phyloP scores from a whole-genome alignment of 2,888 invertebrate genomes.

The Aphodius sticticus region DNA sequence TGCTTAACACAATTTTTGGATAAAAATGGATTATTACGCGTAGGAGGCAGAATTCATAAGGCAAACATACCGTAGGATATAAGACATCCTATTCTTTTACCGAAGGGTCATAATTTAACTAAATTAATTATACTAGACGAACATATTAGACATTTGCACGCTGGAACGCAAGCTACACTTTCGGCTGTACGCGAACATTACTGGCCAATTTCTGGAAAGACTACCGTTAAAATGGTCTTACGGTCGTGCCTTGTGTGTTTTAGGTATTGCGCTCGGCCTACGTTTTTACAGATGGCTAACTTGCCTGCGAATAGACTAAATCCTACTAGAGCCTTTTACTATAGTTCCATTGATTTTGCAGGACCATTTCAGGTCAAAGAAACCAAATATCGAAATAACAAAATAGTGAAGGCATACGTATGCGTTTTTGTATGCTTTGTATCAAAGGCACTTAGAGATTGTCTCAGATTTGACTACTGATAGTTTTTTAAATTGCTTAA shows the following conservation, averaged over 20 bases:
- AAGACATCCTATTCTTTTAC: background rate
- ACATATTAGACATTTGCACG: conserved; percentile 9
- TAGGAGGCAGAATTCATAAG: conserved; percentile 4
- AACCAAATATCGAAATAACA: conserved; percentile 36
- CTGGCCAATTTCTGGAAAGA: background rate
- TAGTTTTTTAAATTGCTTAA: conserved; percentile 39
- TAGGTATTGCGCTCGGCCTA: background rate
- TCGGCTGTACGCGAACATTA: background rate
- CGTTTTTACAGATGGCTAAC: conserved; percentile 21
- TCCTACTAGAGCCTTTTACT: conserved; percentile 36
- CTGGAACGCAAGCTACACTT: conserved; percentile 11
- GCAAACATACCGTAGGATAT: background rate
- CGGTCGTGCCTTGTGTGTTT: conserved; percentile 19
- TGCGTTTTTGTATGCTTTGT: conserved; percentile 41
- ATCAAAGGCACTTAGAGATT: conserved; percentile 42
- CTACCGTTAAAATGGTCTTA: background rate
- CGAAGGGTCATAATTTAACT: background rate
- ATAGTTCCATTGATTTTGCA: conserved; percentile 41
- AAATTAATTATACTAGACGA: conserved; percentile 5
- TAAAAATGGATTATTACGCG: conserved; percentile 6
- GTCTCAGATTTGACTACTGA: conserved; percentile 40
- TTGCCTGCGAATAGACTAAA: conserved; percentile 21
- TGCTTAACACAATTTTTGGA: conserved; percentile 12
- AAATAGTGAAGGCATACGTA: conserved; percentile 38
- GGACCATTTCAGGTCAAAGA: conserved; percentile 41